Base-by-base conservation (phyloP, 2,888 invertebrate species). In the Lasioglossum morio region DNA sequence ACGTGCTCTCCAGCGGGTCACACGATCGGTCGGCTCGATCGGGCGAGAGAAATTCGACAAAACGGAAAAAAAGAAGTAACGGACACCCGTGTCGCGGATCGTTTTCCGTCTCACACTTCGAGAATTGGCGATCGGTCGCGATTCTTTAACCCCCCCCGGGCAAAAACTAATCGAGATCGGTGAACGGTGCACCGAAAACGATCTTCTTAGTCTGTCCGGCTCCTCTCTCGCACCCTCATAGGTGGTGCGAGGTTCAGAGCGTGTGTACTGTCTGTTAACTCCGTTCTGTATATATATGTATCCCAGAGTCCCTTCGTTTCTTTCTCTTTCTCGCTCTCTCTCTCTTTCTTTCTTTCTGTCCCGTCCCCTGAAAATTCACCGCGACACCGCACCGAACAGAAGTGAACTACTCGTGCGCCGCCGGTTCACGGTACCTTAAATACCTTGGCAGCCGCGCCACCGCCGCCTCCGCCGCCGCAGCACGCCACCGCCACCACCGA, bases 391-490 rank as follows among this genome's bases (percentile, higher is more conserved):
- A 95, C 96, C 96, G 96, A 95, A 96, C 86, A 87, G 87, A 87
- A 87, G 87, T 96, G 96, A 96, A 96, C 96, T 96, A 96, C 96
- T 96, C 96, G 96, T 96, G 96, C 96, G 95, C 95, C 96, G 96
- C 96, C 95, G 95, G 95, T 96, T 95, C 96, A 95, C 96, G 95
- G 96, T 95, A 96, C 96, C 96, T 96, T 96, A 96, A 96, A 96
- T 96, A 96, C 95, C 95, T 95, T 95, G 94, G 93, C 91, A 89
- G 91, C 94, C 95, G 95, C 95, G 96, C 91, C 88, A 81, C 91
- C 89, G 79, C 89, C 85, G 79, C 89, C 85, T 79, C 85, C 86
- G 79, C 88, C 84, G 88, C 88, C 90, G 82, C 84, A 84, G 82
- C 87, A 79, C 86, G 85, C 85, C 90, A 83, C 90, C 90, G 77